A percentile compares a stretch with the other conserved stretches of the same genome.
phyloP scores from a whole-genome alignment of 2,888 invertebrate species.

The Mantis religiosa region DNA sequence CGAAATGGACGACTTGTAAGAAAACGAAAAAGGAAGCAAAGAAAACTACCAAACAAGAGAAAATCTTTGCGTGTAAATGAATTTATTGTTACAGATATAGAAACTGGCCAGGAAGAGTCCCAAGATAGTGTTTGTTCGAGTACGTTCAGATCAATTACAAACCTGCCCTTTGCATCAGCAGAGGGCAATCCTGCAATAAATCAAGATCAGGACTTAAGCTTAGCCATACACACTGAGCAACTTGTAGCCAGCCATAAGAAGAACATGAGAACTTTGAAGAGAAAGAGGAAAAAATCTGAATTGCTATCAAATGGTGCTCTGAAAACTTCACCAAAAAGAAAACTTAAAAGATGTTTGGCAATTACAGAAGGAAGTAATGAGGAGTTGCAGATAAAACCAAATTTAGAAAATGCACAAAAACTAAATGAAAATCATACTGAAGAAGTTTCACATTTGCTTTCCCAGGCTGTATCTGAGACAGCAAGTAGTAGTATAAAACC shows the following conservation, averaged over 20 bases:
- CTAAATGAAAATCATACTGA: neutral
- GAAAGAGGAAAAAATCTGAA: neutral
- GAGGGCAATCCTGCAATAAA: neutral
- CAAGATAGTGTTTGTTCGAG: neutral
- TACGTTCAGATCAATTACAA: neutral
- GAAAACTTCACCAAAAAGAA: neutral
- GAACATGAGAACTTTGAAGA: neutral
- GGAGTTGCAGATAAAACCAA: neutral
- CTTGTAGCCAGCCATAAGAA: neutral
- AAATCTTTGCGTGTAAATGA: neutral
- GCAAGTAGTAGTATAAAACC: neutral
- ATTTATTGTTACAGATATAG: slow-evolving; percentile 6
- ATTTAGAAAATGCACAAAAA: neutral
- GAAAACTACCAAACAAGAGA: neutral
- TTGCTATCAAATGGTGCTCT: neutral
- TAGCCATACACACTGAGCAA: neutral
- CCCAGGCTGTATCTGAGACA: neutral
- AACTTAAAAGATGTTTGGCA: neutral
- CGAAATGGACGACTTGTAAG: neutral
- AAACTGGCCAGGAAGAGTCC: slow-evolving; percentile 4
- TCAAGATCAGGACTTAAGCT: neutral
- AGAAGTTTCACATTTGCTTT: neutral
- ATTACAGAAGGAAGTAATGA: neutral
- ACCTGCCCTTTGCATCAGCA: neutral
- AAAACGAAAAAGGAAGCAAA: neutral